A percentile compares a stretch with the other conserved stretches of the same genome.
phyloP scores from a whole-genome alignment of 2,113 vertebrate species.

The Psammodynastes pulverulentus region DNA sequence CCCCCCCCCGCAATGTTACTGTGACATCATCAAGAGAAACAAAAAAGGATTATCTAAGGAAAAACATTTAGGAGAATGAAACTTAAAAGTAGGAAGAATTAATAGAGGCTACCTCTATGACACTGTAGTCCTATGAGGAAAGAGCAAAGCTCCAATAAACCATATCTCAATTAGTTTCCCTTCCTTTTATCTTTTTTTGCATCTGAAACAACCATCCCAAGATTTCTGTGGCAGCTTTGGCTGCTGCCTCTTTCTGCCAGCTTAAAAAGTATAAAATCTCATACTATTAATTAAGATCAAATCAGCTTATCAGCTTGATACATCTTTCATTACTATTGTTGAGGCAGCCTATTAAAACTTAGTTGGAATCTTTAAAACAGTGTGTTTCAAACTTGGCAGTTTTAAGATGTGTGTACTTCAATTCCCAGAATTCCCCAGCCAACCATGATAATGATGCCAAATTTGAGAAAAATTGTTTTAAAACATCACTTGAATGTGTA shows the following conservation, averaged over 20 bases:
- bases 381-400: neutral
- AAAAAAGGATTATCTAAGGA: slow-evolving; percentile 48
- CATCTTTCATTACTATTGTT: slow-evolving; percentile 74
- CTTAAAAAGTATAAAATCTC: slow-evolving; percentile 53
- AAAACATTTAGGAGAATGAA: slow-evolving; percentile 44
- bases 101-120: slow-evolving; percentile 41
- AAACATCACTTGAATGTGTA: slow-evolving; percentile 56
- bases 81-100: slow-evolving; percentile 40
- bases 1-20: slow-evolving; percentile 39
- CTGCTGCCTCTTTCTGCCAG: slow-evolving; percentile 57
- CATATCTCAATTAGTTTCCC: slow-evolving; percentile 55
- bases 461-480: neutral
- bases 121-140: slow-evolving; percentile 39
- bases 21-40: slow-evolving; percentile 22
- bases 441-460: neutral
- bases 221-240: slow-evolving; percentile 64
- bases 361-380: slow-evolving; percentile 64
- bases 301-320: slow-evolving; percentile 68
- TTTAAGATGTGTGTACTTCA: neutral
- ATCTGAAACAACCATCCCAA: slow-evolving; percentile 63
- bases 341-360: slow-evolving; percentile 80
- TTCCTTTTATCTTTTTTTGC: slow-evolving; percentile 60
- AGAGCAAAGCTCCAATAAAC: slow-evolving; percentile 61
- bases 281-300: slow-evolving; percentile 76
- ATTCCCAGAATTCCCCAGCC: neutral